Evolutionary conservation across 2,888 invertebrate genomes (phyloP), one percentile per base, ranked within the genome.

Genomic region (Elysia crispata): DNA sequence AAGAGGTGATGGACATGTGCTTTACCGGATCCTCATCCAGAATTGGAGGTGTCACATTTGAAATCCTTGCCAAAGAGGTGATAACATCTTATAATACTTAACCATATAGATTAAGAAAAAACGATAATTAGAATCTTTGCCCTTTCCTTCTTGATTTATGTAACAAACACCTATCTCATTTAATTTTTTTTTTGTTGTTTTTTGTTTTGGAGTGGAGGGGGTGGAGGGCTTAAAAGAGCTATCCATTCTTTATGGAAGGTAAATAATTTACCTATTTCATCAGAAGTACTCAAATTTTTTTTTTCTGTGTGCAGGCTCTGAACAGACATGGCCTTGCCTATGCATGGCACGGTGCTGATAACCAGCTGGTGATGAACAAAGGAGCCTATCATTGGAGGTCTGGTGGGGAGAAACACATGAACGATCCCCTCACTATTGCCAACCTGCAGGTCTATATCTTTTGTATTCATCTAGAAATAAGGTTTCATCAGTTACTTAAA

Each of bases 381-480:
- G 99, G 99, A 11, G 95, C 95, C 88, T 99, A 96, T 92, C 98
- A 99, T 92, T 99, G 98, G 98, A 95, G 99, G 87, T 95, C 96
- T 83, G 98, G 93, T 1, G 99, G 99, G 1, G 99, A 99, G 93
- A 97, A 97, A 86, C 99, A 99, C 93, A 95, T 99, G 89, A 99
- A 99, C 92, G 98, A 99, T 90, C 99, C 99, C 0, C 93, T 95
- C 86, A 95, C 96, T 84, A 95, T 95, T 83, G 95, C 95, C n/a
- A 95, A 95, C 87, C 93, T 96, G 49, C 95, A 95, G 94, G 95
- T 95, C 90, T 28, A n/a, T 73, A 11, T 41, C 41, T 41, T 11
- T 41, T 41, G 11, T 41, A 41, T 41, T 11, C 3, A 18, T n/a
- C 15, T 69, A 33, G 25, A 13, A 6, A 20, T 31, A 6, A 25